A percentile compares a stretch with the other conserved stretches of the same genome.
These are phyloP conservation scores for Falcunculus frontatus DNA, from an alignment of 2,113 vertebrate genomes.

Conservation along the genomic window DNA sequence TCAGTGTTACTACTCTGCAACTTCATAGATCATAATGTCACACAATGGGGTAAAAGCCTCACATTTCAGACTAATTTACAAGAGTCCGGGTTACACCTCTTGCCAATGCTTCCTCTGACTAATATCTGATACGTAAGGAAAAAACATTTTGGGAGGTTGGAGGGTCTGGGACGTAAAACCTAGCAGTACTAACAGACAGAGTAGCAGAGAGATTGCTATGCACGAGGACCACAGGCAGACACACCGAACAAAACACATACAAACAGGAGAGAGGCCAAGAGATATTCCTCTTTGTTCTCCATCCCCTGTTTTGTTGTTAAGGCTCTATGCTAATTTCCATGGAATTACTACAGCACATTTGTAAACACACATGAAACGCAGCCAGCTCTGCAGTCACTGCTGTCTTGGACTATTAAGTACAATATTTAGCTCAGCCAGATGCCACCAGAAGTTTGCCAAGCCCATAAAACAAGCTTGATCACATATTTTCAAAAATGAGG, in stretches of 20 bases:
- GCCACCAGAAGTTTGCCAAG: constrained; percentile 36
- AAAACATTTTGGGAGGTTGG: background rate
- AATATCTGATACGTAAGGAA: background rate
- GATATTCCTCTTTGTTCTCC: constrained; percentile 6
- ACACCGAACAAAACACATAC: fast-evolving
- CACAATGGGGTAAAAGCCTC: background rate
- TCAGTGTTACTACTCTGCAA: background rate
- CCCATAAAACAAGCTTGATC: constrained; percentile 49
- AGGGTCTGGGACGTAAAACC: background rate
- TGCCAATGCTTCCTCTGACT: background rate
- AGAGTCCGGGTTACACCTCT: background rate
- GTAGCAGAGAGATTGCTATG: background rate
- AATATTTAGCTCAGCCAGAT: constrained; percentile 61
- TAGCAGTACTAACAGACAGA: no score
- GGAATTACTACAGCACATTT: constrained; percentile 15
- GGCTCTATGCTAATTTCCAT: background rate
- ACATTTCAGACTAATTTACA: background rate
- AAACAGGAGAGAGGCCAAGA: background rate
- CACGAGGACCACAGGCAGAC: fast-evolving
- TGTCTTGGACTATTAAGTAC: constrained; percentile 54
- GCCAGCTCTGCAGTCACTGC: constrained; percentile 27
- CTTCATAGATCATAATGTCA: background rate
- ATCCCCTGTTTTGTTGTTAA: background rate
- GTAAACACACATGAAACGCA: constrained; percentile 32
- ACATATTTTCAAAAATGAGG: background rate